Evolutionary conservation across 2,113 vertebrate genomes (phyloP).

Genomic region (Proterorhinus semilunaris): DNA sequence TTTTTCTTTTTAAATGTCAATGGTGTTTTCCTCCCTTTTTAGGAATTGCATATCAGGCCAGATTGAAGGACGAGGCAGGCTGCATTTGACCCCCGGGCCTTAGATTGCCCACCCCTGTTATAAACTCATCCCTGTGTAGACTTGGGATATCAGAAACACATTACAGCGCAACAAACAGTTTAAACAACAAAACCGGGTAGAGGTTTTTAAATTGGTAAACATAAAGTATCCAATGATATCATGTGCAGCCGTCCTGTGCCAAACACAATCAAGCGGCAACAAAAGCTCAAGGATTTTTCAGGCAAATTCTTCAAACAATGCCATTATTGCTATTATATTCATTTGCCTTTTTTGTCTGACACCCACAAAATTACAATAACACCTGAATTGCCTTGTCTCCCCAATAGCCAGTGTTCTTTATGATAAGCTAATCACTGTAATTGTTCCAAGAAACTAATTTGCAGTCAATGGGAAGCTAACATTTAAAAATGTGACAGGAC

Average conservation of each 20-base stretch:
- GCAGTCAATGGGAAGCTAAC: background rate
- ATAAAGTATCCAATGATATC: background rate
- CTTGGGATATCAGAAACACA: too few species aligned
- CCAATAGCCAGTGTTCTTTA: constrained; percentile 11
- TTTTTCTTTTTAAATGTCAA: too few species aligned
- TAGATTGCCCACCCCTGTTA: too few species aligned
- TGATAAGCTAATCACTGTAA: constrained; percentile 18
- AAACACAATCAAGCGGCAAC: background rate
- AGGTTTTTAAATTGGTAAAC: background rate
- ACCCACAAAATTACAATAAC: constrained; percentile 29
- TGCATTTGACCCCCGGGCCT: too few species aligned
- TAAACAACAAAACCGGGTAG: background rate
- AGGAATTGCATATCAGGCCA: too few species aligned
- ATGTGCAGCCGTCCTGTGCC: background rate
- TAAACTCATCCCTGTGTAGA: too few species aligned
- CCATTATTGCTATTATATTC: background rate
- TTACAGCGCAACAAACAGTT: too few species aligned
- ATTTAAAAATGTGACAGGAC: background rate
- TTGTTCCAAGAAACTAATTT: constrained; percentile 17
- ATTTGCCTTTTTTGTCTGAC: constrained; percentile 13
- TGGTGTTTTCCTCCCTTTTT: too few species aligned
- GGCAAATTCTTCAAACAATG: constrained; percentile 11
- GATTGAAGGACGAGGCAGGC: too few species aligned
- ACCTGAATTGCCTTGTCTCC: constrained; percentile 5
- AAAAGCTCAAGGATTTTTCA: background rate